Evolutionary conservation across 1,140 invertebrate species (phyloP).

Genomic region (Leptonema lineaticorne): DNA sequence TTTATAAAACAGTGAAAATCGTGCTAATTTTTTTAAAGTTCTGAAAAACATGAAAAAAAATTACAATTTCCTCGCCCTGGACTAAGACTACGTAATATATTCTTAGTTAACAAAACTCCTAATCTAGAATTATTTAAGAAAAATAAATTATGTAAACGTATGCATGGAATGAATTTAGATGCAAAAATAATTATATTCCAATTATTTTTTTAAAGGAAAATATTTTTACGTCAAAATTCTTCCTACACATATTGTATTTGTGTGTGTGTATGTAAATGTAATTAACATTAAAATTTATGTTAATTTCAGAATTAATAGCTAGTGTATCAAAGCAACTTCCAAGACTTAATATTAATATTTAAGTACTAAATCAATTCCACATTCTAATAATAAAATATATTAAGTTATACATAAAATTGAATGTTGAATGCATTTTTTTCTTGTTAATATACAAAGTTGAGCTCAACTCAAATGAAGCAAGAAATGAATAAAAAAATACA

Average conservation of each 20-base stretch:
- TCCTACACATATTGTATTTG: no score
- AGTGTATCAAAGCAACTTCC: slow-evolving; percentile 23
- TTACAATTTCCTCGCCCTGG: background rate
- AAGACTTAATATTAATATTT: slow-evolving; percentile 19
- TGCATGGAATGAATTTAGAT: slow-evolving; percentile 12
- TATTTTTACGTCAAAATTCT: no score
- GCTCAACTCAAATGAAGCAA: background rate
- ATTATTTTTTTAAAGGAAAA: no score
- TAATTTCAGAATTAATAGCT: slow-evolving; percentile 23
- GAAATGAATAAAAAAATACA: background rate
- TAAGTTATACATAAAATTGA: background rate
- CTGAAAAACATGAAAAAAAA: slow-evolving; percentile 1
- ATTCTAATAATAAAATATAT: slow-evolving; percentile 13
- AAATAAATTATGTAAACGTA: slow-evolving; percentile 33
- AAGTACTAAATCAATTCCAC: slow-evolving; percentile 33
- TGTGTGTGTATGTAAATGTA: no score
- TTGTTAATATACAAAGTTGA: background rate
- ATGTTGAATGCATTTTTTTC: background rate
- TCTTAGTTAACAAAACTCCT: slow-evolving; percentile 2
- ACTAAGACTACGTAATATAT: slow-evolving; percentile 7
- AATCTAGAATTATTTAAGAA: slow-evolving; percentile 25
- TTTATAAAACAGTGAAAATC: no score
- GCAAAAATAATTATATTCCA: slow-evolving; percentile 19
- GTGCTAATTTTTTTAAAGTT: no score
- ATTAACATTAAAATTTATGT: no score